Evolutionary conservation across 2,888 invertebrate species (phyloP).

Genomic region (Selenia dentaria): DNA sequence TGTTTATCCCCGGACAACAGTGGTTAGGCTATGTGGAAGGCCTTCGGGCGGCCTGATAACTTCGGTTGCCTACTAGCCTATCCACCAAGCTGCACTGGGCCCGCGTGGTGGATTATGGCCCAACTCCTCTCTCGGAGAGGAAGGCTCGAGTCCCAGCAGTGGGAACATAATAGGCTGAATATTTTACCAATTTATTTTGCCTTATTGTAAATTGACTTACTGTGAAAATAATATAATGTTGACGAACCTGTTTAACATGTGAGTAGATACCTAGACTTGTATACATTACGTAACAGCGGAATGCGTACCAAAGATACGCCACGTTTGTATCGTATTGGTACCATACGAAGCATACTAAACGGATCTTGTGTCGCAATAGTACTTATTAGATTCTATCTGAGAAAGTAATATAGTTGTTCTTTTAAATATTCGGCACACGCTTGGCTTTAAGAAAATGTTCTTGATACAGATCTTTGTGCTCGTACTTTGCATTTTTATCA

Average conservation of each 20-base stretch:
- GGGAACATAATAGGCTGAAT: too few relatives aligned
- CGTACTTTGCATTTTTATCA: conserved; percentile 25
- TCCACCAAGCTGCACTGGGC: too few relatives aligned
- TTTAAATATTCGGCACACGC: conserved; percentile 23
- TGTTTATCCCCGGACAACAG: too few relatives aligned
- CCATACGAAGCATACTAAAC: conserved; percentile 41
- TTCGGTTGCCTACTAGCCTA: too few relatives aligned
- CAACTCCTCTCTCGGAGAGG: too few relatives aligned
- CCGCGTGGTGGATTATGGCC: too few relatives aligned
- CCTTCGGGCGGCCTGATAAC: too few relatives aligned
- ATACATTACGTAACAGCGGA: conserved; percentile 10
- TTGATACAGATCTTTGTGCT: conserved; percentile 25
- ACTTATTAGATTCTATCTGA: conserved; percentile 43
- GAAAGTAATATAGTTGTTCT: conserved; percentile 22
- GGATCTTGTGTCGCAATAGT: conserved; percentile 24
- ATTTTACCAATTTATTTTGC: too few relatives aligned
- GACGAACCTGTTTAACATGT: not conserved
- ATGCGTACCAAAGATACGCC: not conserved
- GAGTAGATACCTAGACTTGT: too few relatives aligned
- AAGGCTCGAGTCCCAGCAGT: too few relatives aligned
- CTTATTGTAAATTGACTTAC: too few relatives aligned
- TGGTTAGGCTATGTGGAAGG: too few relatives aligned
- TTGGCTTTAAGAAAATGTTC: conserved; percentile 21
- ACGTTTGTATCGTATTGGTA: conserved; percentile 7
- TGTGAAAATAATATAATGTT: not conserved